Base-by-base conservation (phyloP, 2,888 invertebrate genomes). In the Andrena bucephala region DNA sequence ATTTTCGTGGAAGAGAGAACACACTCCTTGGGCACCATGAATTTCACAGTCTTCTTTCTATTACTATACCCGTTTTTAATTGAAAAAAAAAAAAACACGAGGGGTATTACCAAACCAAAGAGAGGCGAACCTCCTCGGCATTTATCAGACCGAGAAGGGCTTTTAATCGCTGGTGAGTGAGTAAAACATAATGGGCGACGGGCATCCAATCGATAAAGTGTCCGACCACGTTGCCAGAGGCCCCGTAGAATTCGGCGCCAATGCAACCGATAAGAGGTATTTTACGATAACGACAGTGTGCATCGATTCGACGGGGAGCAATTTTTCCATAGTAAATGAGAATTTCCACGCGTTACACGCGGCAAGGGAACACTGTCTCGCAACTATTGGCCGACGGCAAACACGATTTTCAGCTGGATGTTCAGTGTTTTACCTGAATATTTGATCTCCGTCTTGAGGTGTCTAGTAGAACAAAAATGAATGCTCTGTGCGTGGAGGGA, bases 121-220 rank as follows among this genome's bases (percentile, higher is more conserved):
- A 57, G 24, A 57, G 54, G 0, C 8, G 57, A 20, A 24, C 10
- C 24, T 57, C 57, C 10, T 57, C 10, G 10, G 24, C 24, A 27
- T 69, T 75, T 75, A 68, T 82, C 71, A 57, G 31, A 50, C 31
- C 63, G 36, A 62, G 69, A 74, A 59, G 75, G 50, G 57, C 59
- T 65, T 57, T 57, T 82, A 66, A 71, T 78, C 85, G 78, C 80
- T 70, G 74, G 77, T 60, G 68, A 77, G 60, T 65, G 72, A 79
- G 75, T 80, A 75, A 80, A 66, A 77, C 77, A 72, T 48, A 54
- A 59, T 83, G 70, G 73, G 54, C 67, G 73, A 71, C 52, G 52
- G 71, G 68, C 52, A 62, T 73, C 16, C 20, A 59, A 81, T 83
- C 82, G 82, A 83, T 83, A 81, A 80, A 82, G 63, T 68, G 71